Percentiles rank a stretch among this genome's conserved stretches.
These are phyloP conservation scores for Centroberyx gerrardi DNA, from an alignment of 2,797 vertebrate species.

Conservation along the genomic window DNA sequence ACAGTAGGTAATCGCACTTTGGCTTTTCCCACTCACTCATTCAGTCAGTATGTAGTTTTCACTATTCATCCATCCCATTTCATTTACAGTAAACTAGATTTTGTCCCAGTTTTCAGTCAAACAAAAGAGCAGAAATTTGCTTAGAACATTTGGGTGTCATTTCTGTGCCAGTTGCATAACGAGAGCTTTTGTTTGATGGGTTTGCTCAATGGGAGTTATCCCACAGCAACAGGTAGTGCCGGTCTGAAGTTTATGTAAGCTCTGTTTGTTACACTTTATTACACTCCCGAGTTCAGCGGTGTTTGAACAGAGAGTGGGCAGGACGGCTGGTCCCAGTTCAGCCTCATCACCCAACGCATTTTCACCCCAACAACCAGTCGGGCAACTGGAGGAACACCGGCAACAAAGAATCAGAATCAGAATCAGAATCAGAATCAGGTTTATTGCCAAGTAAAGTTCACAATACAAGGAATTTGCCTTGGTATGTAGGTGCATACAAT, in stretches of 20 bases:
- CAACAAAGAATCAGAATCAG: too few relatives aligned
- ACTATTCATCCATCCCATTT: neutral
- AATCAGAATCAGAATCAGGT: too few relatives aligned
- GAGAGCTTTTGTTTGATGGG: conserved; percentile 50
- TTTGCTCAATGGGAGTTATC: conserved; percentile 51
- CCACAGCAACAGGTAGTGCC: conserved; percentile 46
- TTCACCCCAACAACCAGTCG: neutral
- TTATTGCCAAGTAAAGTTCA: too few relatives aligned
- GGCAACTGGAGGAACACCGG: too few relatives aligned
- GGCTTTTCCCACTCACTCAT: neutral
- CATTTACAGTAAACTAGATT: neutral
- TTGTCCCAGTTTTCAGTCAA: neutral
- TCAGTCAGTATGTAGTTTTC: neutral
- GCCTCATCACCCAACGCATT: neutral
- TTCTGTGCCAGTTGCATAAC: conserved; percentile 56
- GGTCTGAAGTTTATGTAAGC: conserved; percentile 61
- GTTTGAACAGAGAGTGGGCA: conserved; percentile 42
- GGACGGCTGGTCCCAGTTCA: neutral
- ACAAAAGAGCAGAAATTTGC: conserved; percentile 8
- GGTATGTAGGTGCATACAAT: too few relatives aligned
- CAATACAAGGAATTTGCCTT: too few relatives aligned
- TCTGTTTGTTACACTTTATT: conserved; percentile 47
- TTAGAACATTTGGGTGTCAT: conserved; percentile 17
- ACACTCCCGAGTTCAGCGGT: conserved; percentile 20
- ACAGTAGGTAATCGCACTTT: neutral